phyloP scores from a whole-genome alignment of 53 echinoderm and acorn worm species.

The Actinopyga echinites region DNA sequence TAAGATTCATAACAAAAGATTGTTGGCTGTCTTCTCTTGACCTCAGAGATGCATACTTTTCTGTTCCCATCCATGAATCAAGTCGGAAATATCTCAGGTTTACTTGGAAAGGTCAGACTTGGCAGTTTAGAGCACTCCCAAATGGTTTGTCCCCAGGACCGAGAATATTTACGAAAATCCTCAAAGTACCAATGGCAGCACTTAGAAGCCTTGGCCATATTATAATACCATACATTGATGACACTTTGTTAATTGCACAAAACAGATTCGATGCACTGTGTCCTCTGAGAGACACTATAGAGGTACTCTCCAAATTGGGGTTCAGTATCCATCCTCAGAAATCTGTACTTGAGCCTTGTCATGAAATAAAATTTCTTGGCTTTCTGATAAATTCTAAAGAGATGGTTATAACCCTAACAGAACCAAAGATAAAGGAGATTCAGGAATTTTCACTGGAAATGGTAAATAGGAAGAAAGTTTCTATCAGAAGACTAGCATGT shows the following conservation, averaged over 20 bases:
- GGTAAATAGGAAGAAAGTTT: not conserved
- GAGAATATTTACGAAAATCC: conserved; percentile 57
- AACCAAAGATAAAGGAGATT: conserved; percentile 18
- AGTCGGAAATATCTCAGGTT: conserved; percentile 54
- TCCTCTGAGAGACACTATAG: not conserved
- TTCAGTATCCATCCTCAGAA: not conserved
- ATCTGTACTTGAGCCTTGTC: not conserved
- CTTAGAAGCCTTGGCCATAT: conserved; percentile 27
- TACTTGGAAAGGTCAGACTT: conserved; percentile 42
- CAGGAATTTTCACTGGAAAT: not conserved
- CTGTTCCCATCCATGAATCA: conserved; percentile 45
- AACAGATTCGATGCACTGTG: not conserved
- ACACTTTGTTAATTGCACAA: conserved; percentile 37
- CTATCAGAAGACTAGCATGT: conserved; percentile 22
- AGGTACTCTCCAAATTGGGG: not conserved
- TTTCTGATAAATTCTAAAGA: not conserved
- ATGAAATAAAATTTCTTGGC: not conserved
- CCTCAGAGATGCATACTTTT: conserved; percentile 68
- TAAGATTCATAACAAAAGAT: conserved; percentile 13
- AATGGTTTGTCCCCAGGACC: conserved; percentile 58
- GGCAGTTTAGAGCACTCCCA: conserved; percentile 51
- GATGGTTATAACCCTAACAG: conserved; percentile 16
- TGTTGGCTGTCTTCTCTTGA: conserved; percentile 56
- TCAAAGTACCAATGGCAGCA: conserved; percentile 15
- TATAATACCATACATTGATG: conserved; percentile 37